Conservation (phyloP, 2,113 vertebrate species). For the Cryptoleucopteryx plumbea region DNA sequence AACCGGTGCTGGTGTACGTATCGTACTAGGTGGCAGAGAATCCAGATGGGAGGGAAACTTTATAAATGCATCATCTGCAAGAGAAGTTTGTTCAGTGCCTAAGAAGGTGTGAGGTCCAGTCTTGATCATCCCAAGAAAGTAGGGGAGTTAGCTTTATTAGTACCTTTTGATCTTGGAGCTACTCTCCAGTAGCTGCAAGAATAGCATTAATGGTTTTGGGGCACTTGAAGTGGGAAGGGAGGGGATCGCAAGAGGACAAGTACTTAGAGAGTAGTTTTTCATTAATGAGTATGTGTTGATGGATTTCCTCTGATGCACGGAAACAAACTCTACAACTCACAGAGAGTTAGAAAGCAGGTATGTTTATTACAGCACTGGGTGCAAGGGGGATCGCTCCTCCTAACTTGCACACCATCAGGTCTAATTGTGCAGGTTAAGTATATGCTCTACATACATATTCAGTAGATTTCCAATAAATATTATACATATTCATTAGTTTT, state of each 20-base stretch:
- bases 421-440: too few relatives aligned
- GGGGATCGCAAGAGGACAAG: not conserved
- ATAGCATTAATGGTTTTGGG: not conserved
- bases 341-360: too few relatives aligned
- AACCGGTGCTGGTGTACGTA: rapidly evolving
- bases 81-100: not conserved
- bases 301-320: not conserved
- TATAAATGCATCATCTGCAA: not conserved
- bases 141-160: not conserved
- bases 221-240: not conserved
- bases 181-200: not conserved
- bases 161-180: not conserved
- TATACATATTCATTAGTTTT: too few relatives aligned
- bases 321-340: too few relatives aligned
- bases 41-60: not conserved
- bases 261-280: not conserved
- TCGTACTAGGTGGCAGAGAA: not conserved
- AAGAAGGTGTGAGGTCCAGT: not conserved
- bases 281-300: not conserved
- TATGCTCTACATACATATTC: too few relatives aligned
- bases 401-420: too few relatives aligned
- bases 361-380: too few relatives aligned
- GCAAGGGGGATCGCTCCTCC: too few relatives aligned
- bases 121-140: not conserved
- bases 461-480: too few relatives aligned